Evolutionary conservation across 1,140 invertebrate genomes (phyloP).

Genomic region (Anastatus disparis): DNA sequence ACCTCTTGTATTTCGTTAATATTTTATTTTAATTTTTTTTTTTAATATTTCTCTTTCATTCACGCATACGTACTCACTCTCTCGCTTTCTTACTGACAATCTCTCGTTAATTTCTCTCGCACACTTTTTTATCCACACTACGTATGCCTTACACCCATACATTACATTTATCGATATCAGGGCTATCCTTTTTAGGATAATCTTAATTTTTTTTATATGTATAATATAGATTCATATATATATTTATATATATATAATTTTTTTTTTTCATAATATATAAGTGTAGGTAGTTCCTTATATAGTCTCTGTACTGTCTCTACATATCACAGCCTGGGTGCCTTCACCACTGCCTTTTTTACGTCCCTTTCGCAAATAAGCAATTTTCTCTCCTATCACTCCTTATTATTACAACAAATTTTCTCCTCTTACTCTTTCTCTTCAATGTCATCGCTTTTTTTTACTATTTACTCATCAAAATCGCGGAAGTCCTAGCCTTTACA

Average conservation of each 20-base stretch:
- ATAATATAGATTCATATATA: constrained; percentile 30
- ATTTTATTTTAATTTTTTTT: no score
- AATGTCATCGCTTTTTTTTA: background rate
- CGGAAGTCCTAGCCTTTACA: no score
- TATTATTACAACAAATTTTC: background rate
- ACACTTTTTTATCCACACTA: constrained; percentile 39
- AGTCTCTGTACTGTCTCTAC: constrained; percentile 68
- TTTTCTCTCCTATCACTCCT: background rate
- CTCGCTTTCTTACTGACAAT: no score
- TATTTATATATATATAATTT: background rate
- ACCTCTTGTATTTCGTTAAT: background rate
- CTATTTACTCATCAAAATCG: no score
- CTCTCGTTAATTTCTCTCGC: no score
- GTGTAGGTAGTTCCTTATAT: constrained; percentile 65
- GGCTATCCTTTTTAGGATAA: constrained; percentile 57
- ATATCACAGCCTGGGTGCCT: constrained; percentile 68
- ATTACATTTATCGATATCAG: constrained; percentile 63
- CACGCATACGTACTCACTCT: background rate
- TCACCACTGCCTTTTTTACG: constrained; percentile 60
- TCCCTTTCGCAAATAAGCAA: constrained; percentile 17
- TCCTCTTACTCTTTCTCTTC: background rate
- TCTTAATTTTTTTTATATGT: constrained; percentile 21
- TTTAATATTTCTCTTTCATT: no score
- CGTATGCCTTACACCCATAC: constrained; percentile 57
- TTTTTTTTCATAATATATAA: constrained; percentile 55